These are phyloP conservation scores for Gymnorhina tibicen DNA, from an alignment of 2,113 vertebrate species.

Conservation along the genomic window DNA sequence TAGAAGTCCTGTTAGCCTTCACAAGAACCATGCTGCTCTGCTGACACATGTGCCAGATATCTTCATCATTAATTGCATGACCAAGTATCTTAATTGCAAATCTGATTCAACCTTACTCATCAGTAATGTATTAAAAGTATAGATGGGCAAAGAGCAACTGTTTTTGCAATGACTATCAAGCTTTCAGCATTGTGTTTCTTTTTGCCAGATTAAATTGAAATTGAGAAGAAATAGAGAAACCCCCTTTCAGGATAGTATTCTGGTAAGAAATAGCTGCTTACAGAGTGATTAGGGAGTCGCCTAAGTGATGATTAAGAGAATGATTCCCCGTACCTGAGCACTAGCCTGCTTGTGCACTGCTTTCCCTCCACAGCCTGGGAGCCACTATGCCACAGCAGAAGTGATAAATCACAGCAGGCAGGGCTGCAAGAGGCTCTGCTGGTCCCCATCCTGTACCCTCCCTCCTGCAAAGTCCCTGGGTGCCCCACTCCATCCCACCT, in stretches of 20 bases:
- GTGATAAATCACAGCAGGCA: no score
- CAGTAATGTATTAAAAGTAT: neutral
- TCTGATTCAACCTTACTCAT: constrained; percentile 31
- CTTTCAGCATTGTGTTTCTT: neutral
- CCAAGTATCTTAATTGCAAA: constrained; percentile 30
- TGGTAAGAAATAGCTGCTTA: neutral
- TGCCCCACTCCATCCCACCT: accelerated
- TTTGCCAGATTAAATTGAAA: neutral
- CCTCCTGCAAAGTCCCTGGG: neutral
- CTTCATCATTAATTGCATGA: constrained; percentile 22
- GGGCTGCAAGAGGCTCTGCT: neutral
- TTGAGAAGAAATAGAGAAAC: neutral
- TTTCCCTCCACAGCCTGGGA: neutral
- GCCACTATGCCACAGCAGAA: neutral
- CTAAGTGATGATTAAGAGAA: neutral
- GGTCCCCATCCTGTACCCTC: neutral
- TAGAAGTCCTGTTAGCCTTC: neutral
- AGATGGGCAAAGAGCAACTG: neutral
- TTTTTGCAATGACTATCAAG: neutral
- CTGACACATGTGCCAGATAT: neutral
- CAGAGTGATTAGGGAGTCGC: neutral
- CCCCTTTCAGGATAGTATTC: neutral
- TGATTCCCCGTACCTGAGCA: neutral
- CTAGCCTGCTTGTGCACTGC: neutral
- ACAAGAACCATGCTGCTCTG: neutral